Conservation (phyloP, 2,797 vertebrate species). For the Champsocephalus gunnari region DNA sequence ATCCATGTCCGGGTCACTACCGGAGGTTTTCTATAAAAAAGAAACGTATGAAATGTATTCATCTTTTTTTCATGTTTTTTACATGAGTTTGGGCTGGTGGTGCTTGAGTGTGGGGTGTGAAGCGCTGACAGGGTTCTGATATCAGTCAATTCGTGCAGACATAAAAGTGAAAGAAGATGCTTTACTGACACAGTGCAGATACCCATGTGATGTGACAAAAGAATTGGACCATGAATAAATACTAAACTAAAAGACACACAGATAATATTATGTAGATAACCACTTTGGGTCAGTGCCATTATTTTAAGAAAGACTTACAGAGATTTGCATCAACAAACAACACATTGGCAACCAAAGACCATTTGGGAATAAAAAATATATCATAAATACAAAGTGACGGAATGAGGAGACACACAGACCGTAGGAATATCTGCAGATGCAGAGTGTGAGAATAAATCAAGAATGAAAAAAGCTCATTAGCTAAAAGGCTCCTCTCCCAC, state of each 20-base stretch:
- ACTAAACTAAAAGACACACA: background rate
- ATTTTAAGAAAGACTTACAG: background rate
- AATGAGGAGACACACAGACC: background rate
- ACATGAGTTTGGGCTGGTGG: background rate
- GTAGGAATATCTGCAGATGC: constrained; percentile 13
- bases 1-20: too few relatives aligned
- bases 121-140: background rate
- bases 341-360: background rate
- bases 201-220: background rate
- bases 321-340: background rate
- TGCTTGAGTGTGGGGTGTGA: background rate
- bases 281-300: background rate
- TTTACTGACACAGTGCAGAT: background rate
- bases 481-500: constrained; percentile 58
- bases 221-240: too few relatives aligned
- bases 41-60: background rate
- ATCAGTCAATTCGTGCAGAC: background rate
- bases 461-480: constrained; percentile 60
- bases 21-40: background rate
- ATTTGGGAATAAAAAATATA: background rate
- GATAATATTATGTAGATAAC: background rate
- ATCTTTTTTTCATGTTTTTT: background rate
- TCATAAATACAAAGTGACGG: background rate
- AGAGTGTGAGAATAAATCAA: constrained; percentile 34
- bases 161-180: background rate